phyloP scores from a whole-genome alignment of 2,113 vertebrate species.

The Aphyosemion australe region DNA sequence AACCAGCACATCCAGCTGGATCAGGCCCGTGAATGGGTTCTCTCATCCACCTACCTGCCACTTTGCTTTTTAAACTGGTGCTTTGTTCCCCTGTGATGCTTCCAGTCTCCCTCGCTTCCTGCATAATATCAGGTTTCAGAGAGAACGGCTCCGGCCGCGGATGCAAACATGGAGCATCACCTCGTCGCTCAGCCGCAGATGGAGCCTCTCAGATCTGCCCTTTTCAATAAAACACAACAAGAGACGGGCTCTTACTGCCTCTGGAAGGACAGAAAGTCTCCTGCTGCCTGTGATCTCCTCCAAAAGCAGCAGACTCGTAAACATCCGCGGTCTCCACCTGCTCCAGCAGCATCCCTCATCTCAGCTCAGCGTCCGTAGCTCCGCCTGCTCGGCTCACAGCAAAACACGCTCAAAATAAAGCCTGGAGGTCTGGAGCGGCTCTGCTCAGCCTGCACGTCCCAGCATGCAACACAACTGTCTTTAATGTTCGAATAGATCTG shows the following conservation, averaged over 20 bases:
- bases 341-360: conserved; percentile 63
- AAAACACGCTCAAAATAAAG: conserved; percentile 44
- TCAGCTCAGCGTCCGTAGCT: conserved; percentile 49
- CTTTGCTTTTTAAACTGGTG: conserved; percentile 49
- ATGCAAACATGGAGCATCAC: conserved; percentile 52
- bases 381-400: conserved; percentile 63
- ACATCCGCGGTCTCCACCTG: conserved; percentile 68
- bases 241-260: conserved; percentile 35
- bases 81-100: conserved; percentile 69
- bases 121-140: conserved; percentile 73
- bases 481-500: too few species aligned
- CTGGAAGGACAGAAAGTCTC: too few species aligned
- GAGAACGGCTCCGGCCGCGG: conserved; percentile 36
- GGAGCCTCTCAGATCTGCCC: not conserved
- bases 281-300: too few species aligned
- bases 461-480: too few species aligned
- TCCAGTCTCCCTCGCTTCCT: conserved; percentile 44
- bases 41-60: conserved; percentile 68
- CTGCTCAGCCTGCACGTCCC: too few species aligned
- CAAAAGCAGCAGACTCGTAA: conserved; percentile 26
- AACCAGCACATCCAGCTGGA: too few species aligned
- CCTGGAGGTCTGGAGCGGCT: not conserved
- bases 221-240: conserved; percentile 29
- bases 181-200: too few species aligned
- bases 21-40: not conserved